phyloP scores from a whole-genome alignment of 2,888 invertebrate genomes.

The Melanargia galathea region DNA sequence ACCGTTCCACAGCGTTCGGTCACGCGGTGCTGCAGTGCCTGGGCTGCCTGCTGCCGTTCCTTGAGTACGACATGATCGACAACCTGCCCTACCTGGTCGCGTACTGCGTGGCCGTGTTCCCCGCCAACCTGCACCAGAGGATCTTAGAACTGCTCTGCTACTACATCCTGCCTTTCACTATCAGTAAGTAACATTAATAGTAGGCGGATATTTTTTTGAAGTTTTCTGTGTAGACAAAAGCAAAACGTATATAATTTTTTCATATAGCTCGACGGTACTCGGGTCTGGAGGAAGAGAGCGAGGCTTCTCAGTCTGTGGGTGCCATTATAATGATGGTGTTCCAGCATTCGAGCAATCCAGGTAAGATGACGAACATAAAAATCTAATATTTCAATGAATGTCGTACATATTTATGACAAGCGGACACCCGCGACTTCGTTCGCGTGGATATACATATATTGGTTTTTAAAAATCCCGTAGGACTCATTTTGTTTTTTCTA shows the following conservation, averaged over 20 bases:
- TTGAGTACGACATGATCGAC: constrained; percentile 98
- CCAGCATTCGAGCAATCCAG: constrained; percentile 96
- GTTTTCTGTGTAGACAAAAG: no score
- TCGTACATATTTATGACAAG: no score
- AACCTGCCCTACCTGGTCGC: constrained; percentile 97
- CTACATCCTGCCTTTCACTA: constrained; percentile 97
- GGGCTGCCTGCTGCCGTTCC: constrained; percentile 96
- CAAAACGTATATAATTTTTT: background rate
- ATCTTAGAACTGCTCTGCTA: constrained; percentile 97
- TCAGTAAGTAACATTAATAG: constrained; percentile 86
- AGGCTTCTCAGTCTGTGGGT: constrained; percentile 92
- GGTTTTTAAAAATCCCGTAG: no score
- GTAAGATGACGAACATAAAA: constrained; percentile 79
- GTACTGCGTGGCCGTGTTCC: constrained; percentile 96
- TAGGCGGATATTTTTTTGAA: no score
- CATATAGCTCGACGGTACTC: constrained; percentile 84
- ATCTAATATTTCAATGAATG: no score
- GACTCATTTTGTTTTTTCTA: no score
- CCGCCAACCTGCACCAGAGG: constrained; percentile 94
- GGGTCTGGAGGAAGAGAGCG: constrained; percentile 88
- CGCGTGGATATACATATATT: no score
- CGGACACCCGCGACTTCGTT: no score
- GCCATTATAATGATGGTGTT: constrained; percentile 99
- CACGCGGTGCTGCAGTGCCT: constrained; percentile 96
- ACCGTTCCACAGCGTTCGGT: constrained; percentile 88